phyloP scores from a whole-genome alignment of 2,888 invertebrate species.

The Celastrina argiolus region DNA sequence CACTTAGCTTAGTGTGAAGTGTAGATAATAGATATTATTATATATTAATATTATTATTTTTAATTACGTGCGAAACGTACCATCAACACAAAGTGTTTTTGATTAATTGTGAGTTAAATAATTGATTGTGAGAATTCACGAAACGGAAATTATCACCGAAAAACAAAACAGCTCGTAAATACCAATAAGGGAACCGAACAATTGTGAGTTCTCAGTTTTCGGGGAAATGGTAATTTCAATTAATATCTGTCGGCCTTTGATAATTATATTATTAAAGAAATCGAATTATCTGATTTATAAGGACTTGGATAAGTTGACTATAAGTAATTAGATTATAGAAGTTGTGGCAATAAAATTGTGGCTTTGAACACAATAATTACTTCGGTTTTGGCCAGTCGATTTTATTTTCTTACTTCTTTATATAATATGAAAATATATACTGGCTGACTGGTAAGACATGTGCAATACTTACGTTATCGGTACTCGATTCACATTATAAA shows the following conservation, averaged over 20 bases:
- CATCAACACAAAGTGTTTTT: no score
- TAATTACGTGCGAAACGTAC: no score
- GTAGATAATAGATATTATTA: no score
- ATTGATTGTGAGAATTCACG: no score
- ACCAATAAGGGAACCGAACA: neutral
- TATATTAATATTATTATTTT: no score
- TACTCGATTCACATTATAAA: no score
- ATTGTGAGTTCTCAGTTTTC: neutral
- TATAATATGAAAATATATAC: no score
- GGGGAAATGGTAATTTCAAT: constrained; percentile 31
- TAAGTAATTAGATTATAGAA: constrained; percentile 16
- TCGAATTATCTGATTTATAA: constrained; percentile 29
- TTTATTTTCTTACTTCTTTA: neutral
- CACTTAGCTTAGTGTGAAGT: no score
- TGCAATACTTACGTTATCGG: no score
- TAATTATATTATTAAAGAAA: constrained; percentile 30
- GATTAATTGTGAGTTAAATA: no score
- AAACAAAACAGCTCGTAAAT: neutral
- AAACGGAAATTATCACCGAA: neutral
- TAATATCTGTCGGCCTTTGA: constrained; percentile 31
- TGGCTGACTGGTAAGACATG: no score
- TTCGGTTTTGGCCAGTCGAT: neutral
- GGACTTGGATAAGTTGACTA: constrained; percentile 9
- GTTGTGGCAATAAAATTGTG: neutral
- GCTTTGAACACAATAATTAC: neutral